Evolutionary conservation across 2,888 invertebrate species (phyloP), one percentile per base, ranked within the genome.

Genomic region (Charanyca ferruginea): DNA sequence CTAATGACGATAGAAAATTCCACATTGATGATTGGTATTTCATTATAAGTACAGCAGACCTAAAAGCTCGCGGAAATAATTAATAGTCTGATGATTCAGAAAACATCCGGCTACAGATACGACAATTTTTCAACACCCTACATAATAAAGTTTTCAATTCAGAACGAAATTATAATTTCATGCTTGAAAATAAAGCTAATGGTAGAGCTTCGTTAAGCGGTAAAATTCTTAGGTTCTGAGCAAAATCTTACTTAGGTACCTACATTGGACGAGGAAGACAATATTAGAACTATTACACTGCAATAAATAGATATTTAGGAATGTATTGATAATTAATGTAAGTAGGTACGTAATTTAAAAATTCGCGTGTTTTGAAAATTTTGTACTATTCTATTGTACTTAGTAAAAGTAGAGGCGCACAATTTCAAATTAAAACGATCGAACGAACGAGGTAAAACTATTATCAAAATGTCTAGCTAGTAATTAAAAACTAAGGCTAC

Each of bases 111-210:
- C 54, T 60, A 49, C 38, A 32, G 18, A 75, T 25, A 18, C 41
- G 41, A n/a, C 69, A 69, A 69, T 49, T 71, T 70, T 60, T 71
- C 60, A 75, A 49, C 71, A 66, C 57, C 41, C 16, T 25, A n/a
- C 41, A 6, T 20, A 66, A 57, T 74, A 57, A 70, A 70, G 45
- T n/a, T 74, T 51, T 70, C 70, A 74, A 13, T 51, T 11, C 18
- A 44, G 23, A 41, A 22, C 32, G 22, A 41, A 41, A 35, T 70
- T 41, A 62, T 65, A 11, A 41, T 49, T 55, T 32, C 4, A 41
- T 20, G 48, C 8, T 22, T 20, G 35, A n/a, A 38, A 38, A 38
- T 38, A 38, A 38, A 38, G 38, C 38, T 16, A 38, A 38, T 38
- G 13, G 38, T 0, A 11, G 1, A 47, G 3, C n/a, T 64, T 64